phyloP scores from a whole-genome alignment of 2,888 invertebrate genomes.

The Drosophila neotestacea region DNA sequence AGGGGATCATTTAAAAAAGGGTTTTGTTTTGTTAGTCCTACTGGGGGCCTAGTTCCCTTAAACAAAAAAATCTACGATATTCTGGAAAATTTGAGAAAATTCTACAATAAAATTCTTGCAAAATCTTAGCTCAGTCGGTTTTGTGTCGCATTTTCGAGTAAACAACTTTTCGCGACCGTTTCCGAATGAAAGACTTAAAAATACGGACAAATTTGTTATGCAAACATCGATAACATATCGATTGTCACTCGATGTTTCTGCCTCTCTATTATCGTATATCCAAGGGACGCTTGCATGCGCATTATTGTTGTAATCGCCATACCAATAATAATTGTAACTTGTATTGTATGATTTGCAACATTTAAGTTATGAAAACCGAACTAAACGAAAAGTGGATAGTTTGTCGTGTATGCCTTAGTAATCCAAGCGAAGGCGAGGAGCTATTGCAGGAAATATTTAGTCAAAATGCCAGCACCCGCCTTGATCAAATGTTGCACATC shows the following conservation, averaged over 20 bases:
- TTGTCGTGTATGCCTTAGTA: conserved; percentile 77
- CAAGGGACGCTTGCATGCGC: conserved; percentile 42
- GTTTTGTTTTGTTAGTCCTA: no score
- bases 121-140: no score
- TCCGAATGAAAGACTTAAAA: conserved; percentile 3
- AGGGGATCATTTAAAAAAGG: no score
- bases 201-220: conserved; percentile 18
- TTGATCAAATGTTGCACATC: conserved; percentile 82
- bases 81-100: no score
- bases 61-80: no score
- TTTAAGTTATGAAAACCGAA: conserved; percentile 73
- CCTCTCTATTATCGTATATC: no score
- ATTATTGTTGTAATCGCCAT: conserved; percentile 32
- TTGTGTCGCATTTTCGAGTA: no score
- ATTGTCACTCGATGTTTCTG: no score
- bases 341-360: conserved; percentile 28
- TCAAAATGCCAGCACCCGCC: conserved; percentile 73
- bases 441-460: conserved; percentile 77
- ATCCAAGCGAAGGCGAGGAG: conserved; percentile 64
- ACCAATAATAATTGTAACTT: conserved; percentile 20
- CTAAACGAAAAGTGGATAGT: conserved; percentile 79
- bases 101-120: no score
- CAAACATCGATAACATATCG: no score
- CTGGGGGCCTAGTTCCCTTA: no score
- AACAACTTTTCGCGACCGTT: no score